Conservation (phyloP, 2,888 invertebrate genomes). For the Epistrophe eligans region DNA sequence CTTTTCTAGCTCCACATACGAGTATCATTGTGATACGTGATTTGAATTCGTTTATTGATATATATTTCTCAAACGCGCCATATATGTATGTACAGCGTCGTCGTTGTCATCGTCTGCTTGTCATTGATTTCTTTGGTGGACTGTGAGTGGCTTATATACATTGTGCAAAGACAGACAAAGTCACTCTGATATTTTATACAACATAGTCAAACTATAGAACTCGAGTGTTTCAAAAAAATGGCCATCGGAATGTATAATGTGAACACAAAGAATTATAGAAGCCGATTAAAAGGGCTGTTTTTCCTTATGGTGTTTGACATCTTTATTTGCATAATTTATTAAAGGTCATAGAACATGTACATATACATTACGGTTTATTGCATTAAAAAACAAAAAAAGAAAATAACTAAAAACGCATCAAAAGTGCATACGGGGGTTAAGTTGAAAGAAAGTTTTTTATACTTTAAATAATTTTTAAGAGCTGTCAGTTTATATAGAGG, state of each 20-base stretch:
- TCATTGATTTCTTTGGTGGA: not conserved
- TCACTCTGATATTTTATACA: not conserved
- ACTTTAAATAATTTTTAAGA: not conserved
- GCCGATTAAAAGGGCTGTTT: slow-evolving; percentile 18
- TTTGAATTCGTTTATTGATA: slow-evolving; percentile 17
- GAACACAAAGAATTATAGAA: not conserved
- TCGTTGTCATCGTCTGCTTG: not conserved
- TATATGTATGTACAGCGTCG: not conserved
- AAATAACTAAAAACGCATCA: not conserved
- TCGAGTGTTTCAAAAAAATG: slow-evolving; percentile 5
- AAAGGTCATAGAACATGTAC: slow-evolving; percentile 52
- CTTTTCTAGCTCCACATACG: not conserved
- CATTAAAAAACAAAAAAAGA: not conserved
- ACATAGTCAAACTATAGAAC: slow-evolving; percentile 4
- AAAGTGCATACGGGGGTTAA: slow-evolving; percentile 14
- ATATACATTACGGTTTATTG: slow-evolving; percentile 12
- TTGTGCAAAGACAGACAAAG: slow-evolving; percentile 6
- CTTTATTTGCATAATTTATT: slow-evolving; percentile 64
- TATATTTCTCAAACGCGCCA: not conserved
- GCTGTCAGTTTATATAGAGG: not conserved
- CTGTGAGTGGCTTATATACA: not conserved
- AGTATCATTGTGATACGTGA: not conserved
- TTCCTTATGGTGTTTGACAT: slow-evolving; percentile 31
- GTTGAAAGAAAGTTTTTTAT: not conserved
- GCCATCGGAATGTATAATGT: slow-evolving; percentile 37